Evolutionary conservation across 37 sponge, comb jelly and placozoan genomes (phyloP).

Genomic region (Tethya wilhelma): DNA sequence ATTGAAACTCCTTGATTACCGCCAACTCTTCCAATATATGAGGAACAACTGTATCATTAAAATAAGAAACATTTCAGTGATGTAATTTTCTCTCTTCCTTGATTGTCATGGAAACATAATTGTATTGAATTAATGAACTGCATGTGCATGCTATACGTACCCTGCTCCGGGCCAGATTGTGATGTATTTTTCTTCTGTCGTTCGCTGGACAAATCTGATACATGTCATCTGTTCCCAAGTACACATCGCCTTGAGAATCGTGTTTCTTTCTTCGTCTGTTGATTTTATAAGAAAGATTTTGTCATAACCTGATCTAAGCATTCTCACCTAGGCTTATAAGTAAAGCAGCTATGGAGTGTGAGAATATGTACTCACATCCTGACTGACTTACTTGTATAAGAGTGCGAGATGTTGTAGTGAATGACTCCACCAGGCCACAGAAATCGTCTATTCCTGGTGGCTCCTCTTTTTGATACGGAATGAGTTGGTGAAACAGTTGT

Average conservation of each 20-base stretch:
- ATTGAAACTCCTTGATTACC: conserved; percentile 35
- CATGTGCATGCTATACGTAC: not conserved
- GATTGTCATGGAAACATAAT: not conserved
- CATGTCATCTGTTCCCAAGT: conserved; percentile 81
- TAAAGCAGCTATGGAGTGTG: not conserved
- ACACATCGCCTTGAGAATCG: conserved; percentile 63
- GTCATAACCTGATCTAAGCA: not conserved
- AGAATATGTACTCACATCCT: too few relatives aligned
- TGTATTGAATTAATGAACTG: not conserved
- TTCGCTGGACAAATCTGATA: conserved; percentile 51
- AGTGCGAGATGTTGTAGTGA: conserved; percentile 41
- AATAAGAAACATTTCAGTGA: not conserved
- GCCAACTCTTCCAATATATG: conserved; percentile 22
- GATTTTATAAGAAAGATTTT: not conserved
- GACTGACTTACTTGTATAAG: conserved; percentile 44
- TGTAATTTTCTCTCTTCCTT: not conserved
- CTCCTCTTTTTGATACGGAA: conserved; percentile 62
- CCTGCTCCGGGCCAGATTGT: not conserved
- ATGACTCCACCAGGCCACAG: conserved; percentile 75
- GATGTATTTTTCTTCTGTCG: conserved; percentile 27
- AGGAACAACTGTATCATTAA: not conserved
- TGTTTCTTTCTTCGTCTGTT: conserved; percentile 42
- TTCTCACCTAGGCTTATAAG: not conserved
- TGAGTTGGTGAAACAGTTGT: conserved; percentile 40
- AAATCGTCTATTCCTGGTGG: conserved; percentile 31